These are phyloP conservation scores for Chrysogorgia sp. DNA, from an alignment of 92 coral and sea anemone species.

Conservation along the genomic window DNA sequence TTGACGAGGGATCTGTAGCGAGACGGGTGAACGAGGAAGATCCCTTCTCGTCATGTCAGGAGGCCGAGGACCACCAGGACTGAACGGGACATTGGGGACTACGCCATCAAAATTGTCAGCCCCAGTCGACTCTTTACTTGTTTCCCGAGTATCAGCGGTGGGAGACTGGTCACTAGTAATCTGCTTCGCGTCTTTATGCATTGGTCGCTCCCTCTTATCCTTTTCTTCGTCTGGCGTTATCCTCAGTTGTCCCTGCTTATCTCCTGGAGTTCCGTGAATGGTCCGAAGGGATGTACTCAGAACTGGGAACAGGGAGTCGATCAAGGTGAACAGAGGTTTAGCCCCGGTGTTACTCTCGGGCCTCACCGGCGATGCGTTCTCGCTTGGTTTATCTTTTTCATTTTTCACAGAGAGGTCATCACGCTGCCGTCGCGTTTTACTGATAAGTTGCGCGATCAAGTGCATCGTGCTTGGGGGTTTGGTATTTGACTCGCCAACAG, in stretches of 20 bases:
- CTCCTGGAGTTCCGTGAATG: neutral
- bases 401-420: conserved; percentile 51
- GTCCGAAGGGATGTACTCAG: neutral
- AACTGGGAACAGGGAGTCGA: conserved; percentile 87
- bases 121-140: neutral
- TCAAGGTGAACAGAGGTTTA: conserved; percentile 73
- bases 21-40: neutral
- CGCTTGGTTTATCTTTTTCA: conserved; percentile 39
- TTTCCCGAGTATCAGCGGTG: conserved; percentile 20
- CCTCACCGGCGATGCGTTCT: conserved; percentile 33
- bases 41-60: neutral
- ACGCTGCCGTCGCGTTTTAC: conserved; percentile 72
- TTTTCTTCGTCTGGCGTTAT: conserved; percentile 36
- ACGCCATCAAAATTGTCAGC: conserved; percentile 14
- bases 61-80: neutral
- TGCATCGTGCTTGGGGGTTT: conserved; percentile 66
- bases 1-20: neutral
- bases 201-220: neutral
- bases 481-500: conserved; percentile 5
- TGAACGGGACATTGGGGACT: conserved; percentile 12
- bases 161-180: conserved; percentile 38
- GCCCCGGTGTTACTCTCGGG: conserved; percentile 52
- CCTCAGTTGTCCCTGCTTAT: neutral
- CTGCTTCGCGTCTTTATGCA: conserved; percentile 36
- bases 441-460: conserved; percentile 80